Evolutionary conservation across 2,113 vertebrate species (phyloP).

Genomic region (Dipodomys merriami): DNA sequence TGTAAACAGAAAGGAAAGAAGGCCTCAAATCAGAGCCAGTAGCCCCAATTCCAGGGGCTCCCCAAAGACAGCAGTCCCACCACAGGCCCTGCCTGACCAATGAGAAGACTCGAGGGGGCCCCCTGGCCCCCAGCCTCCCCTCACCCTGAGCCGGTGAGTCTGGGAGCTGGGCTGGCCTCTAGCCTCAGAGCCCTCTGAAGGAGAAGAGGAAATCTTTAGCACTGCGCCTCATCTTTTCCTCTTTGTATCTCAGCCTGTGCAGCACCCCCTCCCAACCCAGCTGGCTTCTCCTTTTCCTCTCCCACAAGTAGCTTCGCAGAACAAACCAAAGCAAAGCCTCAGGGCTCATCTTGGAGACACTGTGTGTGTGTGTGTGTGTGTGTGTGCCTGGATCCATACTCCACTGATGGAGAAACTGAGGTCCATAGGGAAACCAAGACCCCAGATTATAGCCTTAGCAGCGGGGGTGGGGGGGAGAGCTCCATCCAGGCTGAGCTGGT

Average conservation of each 20-base stretch:
- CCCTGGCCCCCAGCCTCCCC: background rate
- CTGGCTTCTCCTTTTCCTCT: background rate
- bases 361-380: too few relatives aligned
- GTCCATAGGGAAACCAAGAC: accelerated
- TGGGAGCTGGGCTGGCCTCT: too few relatives aligned
- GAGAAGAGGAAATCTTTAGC: background rate
- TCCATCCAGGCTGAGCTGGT: background rate
- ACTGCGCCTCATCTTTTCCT: background rate
- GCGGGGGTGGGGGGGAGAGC: background rate
- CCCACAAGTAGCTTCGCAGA: background rate
- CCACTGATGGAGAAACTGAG: background rate
- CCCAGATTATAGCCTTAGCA: background rate
- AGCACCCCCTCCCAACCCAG: background rate
- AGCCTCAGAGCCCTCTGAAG: background rate
- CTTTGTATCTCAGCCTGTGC: background rate
- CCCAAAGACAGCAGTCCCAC: too few relatives aligned
- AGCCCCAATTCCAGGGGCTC: background rate
- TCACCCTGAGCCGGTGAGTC: background rate
- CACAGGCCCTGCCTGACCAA: too few relatives aligned
- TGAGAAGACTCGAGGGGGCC: too few relatives aligned
- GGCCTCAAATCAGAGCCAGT: background rate
- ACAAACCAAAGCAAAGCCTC: background rate
- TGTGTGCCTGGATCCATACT: background rate
- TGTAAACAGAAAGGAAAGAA: background rate
- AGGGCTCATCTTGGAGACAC: accelerated